Evolutionary conservation across 1,140 invertebrate genomes (phyloP).

Genomic region (Drosophila obscura): DNA sequence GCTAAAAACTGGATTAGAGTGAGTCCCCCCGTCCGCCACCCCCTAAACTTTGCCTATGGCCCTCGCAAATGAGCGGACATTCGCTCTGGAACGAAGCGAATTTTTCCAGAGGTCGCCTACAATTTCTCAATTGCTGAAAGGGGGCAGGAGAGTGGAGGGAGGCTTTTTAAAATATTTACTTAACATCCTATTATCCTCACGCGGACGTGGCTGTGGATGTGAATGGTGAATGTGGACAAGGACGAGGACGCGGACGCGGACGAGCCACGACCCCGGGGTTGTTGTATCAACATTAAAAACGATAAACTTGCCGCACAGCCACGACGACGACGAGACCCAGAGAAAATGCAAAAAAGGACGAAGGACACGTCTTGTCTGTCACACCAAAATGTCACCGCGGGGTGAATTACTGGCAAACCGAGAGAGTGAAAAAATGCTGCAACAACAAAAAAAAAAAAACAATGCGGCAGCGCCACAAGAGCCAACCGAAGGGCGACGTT

Average conservation of each 20-base stretch:
- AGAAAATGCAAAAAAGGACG: conserved; percentile 66
- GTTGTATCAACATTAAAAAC: conserved; percentile 80
- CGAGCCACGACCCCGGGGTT: conserved; percentile 50
- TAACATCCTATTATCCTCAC: conserved; percentile 78
- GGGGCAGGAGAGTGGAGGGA: neutral
- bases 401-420: conserved; percentile 75
- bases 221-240: too few species aligned
- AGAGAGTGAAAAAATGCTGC: conserved; percentile 58
- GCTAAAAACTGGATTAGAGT: conserved; percentile 54
- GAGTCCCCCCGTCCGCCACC: conserved; percentile 45
- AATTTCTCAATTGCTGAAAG: conserved; percentile 42
- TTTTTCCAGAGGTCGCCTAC: conserved; percentile 53
- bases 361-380: conserved; percentile 83
- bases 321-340: conserved; percentile 29
- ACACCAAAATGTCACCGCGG: conserved; percentile 81
- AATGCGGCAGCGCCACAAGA: neutral
- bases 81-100: conserved; percentile 33
- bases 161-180: conserved; percentile 80
- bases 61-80: conserved; percentile 62
- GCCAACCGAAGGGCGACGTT: too few species aligned
- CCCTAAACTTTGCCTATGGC: conserved; percentile 9
- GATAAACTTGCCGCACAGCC: conserved; percentile 72
- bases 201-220: conserved; percentile 41
- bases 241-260: conserved; percentile 24
- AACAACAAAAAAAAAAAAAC: conserved; percentile 36